A percentile compares a stretch with the other conserved stretches of the same genome.
Evolutionary conservation across 2,888 invertebrate genomes (phyloP).

Genomic region (Dexiosoma caninum): DNA sequence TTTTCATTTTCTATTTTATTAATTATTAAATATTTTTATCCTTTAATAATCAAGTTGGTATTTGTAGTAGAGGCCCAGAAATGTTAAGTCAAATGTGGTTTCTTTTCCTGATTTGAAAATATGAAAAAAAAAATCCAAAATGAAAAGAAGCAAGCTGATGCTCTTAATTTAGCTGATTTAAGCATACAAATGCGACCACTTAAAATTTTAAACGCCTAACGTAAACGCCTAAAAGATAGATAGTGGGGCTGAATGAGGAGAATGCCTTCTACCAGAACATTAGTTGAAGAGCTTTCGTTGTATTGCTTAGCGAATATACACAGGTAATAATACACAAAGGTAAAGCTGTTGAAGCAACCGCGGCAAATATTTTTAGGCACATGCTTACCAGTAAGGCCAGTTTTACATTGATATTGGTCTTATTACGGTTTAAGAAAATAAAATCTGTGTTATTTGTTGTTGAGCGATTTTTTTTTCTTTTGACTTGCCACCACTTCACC

Average conservation of each 20-base stretch:
- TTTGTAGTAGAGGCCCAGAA: background rate
- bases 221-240: conserved; percentile 51
- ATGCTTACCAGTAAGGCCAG: conserved; percentile 16
- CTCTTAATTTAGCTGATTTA: conserved; percentile 56
- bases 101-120: background rate
- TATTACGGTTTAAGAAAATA: conserved; percentile 30
- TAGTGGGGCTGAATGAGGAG: conserved; percentile 32
- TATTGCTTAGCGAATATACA: background rate
- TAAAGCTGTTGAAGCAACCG: background rate
- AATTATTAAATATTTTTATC: conserved; percentile 3
- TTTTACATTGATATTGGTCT: conserved; percentile 45
- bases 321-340: background rate
- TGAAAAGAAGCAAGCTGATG: conserved; percentile 24
- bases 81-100: background rate
- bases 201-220: conserved; percentile 60
- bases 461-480: background rate
- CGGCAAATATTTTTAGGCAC: conserved; percentile 1
- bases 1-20: conserved; percentile 6
- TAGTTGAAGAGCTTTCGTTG: background rate
- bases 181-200: conserved; percentile 61
- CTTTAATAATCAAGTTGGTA: conserved; percentile 24
- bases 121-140: background rate
- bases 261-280: conserved; percentile 19
- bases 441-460: conserved; percentile 29
- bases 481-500: background rate